Evolutionary conservation across 2,113 vertebrate species (phyloP), one percentile per base, ranked within the genome.

Genomic region (Cyphomyrus discorhynchus): DNA sequence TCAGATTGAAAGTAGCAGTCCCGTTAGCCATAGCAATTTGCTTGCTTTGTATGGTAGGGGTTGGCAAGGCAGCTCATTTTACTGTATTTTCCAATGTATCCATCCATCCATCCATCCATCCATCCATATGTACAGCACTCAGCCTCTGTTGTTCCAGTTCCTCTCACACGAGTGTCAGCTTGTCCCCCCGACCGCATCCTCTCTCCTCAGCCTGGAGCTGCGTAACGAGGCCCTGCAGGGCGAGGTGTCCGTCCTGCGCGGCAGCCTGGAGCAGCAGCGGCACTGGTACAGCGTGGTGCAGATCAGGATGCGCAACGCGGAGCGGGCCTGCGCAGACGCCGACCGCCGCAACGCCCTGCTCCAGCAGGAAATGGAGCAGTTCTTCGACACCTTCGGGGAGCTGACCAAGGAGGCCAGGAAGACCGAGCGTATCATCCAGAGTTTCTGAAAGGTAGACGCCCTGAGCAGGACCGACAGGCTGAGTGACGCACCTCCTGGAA

Each of bases 331-430:
- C 21, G 93, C 91, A 13, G 94, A 95, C 0, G 96, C 95, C 0
- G 96, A 97, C 90, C 92, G 88, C 31, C 94, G 94, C 88, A 97
- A 98, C 0, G 49, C 95, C 27, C 93, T 53, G 0, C 95, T 97
- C 88, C 96, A 97, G 89, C 94, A 87, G 58, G 96, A 97, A 94
- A 96, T 95, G 95, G 97, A 97, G 58, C 95, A 96, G 88, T 96
- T 96, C 92, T 96, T 97, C 19, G 94, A 96, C 92, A 96, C 95
- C 77, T 97, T 96, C 0, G 93, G 95, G n/a, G 95, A 96, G 91
- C 94, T 94, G 90, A 97, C 93, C 92, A 93, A 92, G 2, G 95
- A 96, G 90, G 95, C 94, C 58, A 96, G 94, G 93, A 95, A 96
- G 87, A 91, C 93, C 0, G 93, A 96, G 42, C 10, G 91, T 82